Evolutionary conservation across 2,888 invertebrate species (phyloP).

Genomic region (Amphimallon solstitiale): DNA sequence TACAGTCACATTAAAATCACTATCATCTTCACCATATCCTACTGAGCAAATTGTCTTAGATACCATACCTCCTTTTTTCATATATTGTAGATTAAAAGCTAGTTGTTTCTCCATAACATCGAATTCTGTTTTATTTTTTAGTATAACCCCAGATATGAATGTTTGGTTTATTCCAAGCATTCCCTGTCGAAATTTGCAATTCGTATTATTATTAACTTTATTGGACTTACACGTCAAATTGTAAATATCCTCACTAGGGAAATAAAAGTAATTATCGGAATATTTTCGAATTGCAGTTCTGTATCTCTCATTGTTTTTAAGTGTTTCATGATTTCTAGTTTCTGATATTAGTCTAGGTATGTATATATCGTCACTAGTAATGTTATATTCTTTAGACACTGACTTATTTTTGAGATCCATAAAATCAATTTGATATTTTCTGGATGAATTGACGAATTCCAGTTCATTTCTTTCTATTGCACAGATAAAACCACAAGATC

Average conservation of each 20-base stretch:
- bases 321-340: slow-evolving; percentile 59
- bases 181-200: slow-evolving; percentile 20
- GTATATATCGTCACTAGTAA: slow-evolving; percentile 47
- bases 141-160: neutral
- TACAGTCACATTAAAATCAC: slow-evolving; percentile 60
- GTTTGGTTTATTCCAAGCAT: neutral
- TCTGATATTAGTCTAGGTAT: slow-evolving; percentile 40
- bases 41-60: slow-evolving; percentile 47
- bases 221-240: slow-evolving; percentile 55
- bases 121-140: neutral
- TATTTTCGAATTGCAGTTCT: slow-evolving; percentile 69
- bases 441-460: slow-evolving; percentile 14
- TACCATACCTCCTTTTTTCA: slow-evolving; percentile 44
- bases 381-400: slow-evolving; percentile 61
- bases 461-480: slow-evolving; percentile 57
- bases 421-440: slow-evolving; percentile 15
- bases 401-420: slow-evolving; percentile 33
- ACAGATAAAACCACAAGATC: slow-evolving; percentile 72
- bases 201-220: neutral
- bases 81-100: slow-evolving; percentile 46
- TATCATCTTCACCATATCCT: slow-evolving; percentile 60
- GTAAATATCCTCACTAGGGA: slow-evolving; percentile 70
- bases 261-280: slow-evolving; percentile 68
- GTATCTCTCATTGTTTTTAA: slow-evolving; percentile 69
- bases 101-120: slow-evolving; percentile 49